These are phyloP conservation scores for Fringilla coelebs DNA, from an alignment of 2,797 vertebrate genomes.

Conservation along the genomic window DNA sequence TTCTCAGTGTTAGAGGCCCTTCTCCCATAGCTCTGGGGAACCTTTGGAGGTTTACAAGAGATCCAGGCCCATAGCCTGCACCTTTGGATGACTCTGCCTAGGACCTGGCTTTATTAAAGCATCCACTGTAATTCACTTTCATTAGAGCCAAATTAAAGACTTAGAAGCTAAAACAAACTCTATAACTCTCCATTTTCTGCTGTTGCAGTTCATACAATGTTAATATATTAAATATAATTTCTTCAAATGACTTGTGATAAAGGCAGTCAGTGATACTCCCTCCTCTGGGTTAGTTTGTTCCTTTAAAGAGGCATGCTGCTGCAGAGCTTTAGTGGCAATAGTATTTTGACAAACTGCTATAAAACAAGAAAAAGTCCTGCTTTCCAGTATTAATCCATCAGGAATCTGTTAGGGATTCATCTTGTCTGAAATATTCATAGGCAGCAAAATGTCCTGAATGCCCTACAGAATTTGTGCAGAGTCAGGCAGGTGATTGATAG, in stretches of 20 bases:
- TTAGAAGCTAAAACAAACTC: neutral
- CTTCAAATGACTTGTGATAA: conserved; percentile 65
- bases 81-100: neutral
- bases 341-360: conserved; percentile 72
- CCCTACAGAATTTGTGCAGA: conserved; percentile 81
- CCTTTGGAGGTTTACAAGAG: neutral
- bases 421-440: conserved; percentile 85
- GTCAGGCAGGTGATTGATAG: conserved; percentile 80
- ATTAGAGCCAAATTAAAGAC: conserved; percentile 56
- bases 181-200: conserved; percentile 48
- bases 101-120: neutral
- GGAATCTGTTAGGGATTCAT: conserved; percentile 77
- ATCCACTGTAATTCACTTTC: conserved; percentile 11
- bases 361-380: conserved; percentile 65
- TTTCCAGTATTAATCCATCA: conserved; percentile 78
- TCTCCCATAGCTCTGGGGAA: neutral
- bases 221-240: conserved; percentile 72
- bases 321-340: conserved; percentile 37
- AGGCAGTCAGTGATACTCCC: conserved; percentile 41
- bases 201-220: conserved; percentile 57
- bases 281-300: conserved; percentile 23
- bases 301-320: conserved; percentile 52
- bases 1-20: neutral
- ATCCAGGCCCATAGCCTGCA: neutral
- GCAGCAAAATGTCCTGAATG: conserved; percentile 84